Conservation (phyloP, 2,797 vertebrate genomes). For the Rhabdophis nuchalis region DNA sequence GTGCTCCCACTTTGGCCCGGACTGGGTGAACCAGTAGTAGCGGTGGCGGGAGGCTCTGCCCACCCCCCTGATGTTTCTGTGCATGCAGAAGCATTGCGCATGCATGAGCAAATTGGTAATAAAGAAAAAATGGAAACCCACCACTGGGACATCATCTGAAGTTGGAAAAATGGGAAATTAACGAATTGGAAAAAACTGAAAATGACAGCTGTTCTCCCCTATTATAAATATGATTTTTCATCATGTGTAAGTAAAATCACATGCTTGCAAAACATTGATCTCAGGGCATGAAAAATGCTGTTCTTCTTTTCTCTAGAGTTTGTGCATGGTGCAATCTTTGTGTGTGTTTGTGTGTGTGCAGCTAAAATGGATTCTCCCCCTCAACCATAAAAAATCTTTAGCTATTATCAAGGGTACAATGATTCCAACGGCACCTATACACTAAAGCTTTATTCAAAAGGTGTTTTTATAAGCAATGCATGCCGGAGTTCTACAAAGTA, state of each 20-base stretch:
- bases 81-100: no score
- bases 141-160: not conserved
- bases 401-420: not conserved
- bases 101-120: no score
- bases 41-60: no score
- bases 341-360: not conserved
- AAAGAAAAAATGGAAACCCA: no score
- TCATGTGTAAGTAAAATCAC: not conserved
- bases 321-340: not conserved
- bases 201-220: not conserved
- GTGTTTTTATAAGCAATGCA: not conserved
- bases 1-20: no score
- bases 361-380: not conserved
- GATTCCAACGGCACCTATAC: not conserved
- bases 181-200: not conserved
- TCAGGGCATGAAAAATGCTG: not conserved
- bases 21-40: no score
- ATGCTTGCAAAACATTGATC: not conserved
- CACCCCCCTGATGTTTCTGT: no score
- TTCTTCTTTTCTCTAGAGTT: not conserved
- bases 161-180: not conserved
- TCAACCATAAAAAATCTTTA: not conserved
- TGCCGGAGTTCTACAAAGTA: not conserved
- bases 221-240: not conserved
- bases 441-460: not conserved